Percentiles rank a stretch among this genome's conserved stretches.
These are phyloP conservation scores for Sitta europaea DNA, from an alignment of 2,113 vertebrate species.

Conservation along the genomic window DNA sequence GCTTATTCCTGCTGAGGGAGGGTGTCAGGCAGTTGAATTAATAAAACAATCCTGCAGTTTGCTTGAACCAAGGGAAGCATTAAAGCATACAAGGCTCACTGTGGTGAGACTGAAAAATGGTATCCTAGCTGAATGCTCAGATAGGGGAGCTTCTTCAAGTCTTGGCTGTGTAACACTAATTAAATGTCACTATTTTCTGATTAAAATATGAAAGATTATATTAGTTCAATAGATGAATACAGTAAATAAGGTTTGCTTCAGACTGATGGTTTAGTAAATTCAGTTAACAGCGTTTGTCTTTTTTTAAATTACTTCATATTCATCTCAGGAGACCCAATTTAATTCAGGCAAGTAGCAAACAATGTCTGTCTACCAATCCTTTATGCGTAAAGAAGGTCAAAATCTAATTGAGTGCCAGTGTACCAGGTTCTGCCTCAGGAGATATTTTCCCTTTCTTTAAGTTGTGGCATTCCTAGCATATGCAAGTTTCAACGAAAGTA, in stretches of 20 bases:
- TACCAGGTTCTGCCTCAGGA: not conserved
- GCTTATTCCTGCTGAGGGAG: not conserved
- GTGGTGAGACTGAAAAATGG: not conserved
- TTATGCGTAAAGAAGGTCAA: constrained; percentile 59
- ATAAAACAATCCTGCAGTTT: not conserved
- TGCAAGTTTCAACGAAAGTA: not conserved
- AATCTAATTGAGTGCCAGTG: constrained; percentile 38
- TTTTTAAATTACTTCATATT: constrained; percentile 29
- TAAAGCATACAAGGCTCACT: not conserved
- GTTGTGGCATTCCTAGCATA: not conserved
- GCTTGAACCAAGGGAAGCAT: not conserved
- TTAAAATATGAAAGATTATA: constrained; percentile 34
- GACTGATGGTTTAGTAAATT: not conserved
- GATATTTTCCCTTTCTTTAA: not conserved
- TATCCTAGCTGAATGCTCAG: not conserved
- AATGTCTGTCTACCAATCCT: not conserved
- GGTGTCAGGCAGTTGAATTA: not conserved
- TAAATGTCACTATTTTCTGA: constrained; percentile 21
- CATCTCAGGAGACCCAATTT: constrained; percentile 53
- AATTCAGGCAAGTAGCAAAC: constrained; percentile 41
- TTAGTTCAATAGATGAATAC: constrained; percentile 9
- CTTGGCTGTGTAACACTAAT: constrained; percentile 2
- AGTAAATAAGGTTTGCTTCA: constrained; percentile 19
- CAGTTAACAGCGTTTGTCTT: constrained; percentile 13
- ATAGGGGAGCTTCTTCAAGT: not conserved